Evolutionary conservation across 2,888 invertebrate genomes (phyloP).

Genomic region (Perdita meconis): DNA sequence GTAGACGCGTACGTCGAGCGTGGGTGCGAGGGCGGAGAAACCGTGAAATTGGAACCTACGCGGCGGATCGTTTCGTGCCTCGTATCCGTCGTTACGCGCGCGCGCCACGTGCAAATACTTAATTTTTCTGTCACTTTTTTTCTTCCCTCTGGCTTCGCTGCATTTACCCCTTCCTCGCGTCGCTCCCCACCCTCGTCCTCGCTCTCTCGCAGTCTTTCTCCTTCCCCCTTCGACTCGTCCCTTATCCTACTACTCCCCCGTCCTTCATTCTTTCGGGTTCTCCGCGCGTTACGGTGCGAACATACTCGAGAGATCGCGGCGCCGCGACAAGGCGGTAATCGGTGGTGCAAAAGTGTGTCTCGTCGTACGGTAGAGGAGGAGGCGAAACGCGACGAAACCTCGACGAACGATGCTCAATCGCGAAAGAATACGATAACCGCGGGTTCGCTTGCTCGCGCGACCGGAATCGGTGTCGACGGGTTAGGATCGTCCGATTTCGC

Average conservation of each 20-base stretch:
- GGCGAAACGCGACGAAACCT: conserved; percentile 28
- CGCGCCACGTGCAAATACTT: conserved; percentile 19
- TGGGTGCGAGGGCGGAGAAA: not conserved
- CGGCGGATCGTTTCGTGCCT: not conserved
- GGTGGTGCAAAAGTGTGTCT: conserved; percentile 51
- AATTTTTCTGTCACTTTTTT: conserved; percentile 30
- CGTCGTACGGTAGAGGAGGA: no score
- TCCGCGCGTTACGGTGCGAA: conserved; percentile 68
- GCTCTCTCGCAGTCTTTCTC: conserved; percentile 21
- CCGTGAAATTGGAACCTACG: no score
- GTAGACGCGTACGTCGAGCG: not conserved
- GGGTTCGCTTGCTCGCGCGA: no score
- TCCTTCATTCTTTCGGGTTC: conserved; percentile 63
- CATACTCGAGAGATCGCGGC: conserved; percentile 60
- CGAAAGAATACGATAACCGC: not conserved
- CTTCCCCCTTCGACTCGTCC: conserved; percentile 30
- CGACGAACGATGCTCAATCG: conserved; percentile 30
- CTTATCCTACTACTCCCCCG: conserved; percentile 55
- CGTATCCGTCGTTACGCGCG: not conserved
- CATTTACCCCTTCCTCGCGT: conserved; percentile 27
- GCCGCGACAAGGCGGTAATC: conserved; percentile 62
- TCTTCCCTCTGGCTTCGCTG: conserved; percentile 15
- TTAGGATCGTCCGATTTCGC: conserved; percentile 26
- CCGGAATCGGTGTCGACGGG: no score
- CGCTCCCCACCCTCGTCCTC: conserved; percentile 16